Base-by-base conservation (phyloP, 2,888 invertebrate species). In the Cloeon dipterum region DNA sequence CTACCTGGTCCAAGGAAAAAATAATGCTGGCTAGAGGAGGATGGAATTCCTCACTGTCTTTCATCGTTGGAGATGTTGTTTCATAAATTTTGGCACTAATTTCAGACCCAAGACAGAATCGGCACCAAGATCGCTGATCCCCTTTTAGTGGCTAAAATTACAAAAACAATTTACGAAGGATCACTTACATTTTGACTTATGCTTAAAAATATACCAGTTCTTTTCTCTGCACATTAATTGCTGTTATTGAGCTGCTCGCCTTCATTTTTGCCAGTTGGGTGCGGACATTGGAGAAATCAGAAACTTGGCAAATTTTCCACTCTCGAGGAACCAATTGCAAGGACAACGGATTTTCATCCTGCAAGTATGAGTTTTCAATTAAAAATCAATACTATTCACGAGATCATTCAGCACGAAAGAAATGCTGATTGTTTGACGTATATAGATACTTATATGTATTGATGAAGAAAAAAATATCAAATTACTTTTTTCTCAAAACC, bases 251-350 rank as follows among this genome's bases (percentile, higher is more conserved):
- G n/a, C n/a, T n/a, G n/a, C n/a, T n/a, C n/a, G n/a, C n/a, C n/a
- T n/a, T n/a, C 7, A 55, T 21, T 36, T 48, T 47, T 3, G 50
- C 47, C 38, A 69, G 49, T 37, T 67, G 65, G 50, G 66, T 56
- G 47, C 74, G 61, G 3, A 71, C 50, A 29, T 66, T 56, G 5
- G 69, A 68, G 53, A 79, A 79, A 46, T 76, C 66, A 7, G 68
- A 62, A 2, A 75, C 57, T 54, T 76, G 74, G 40, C 63, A 56
- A 40, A 66, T 61, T 54, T 77, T 75, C 77, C 79, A 79, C 47
- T 70, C 65, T 32, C 51, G 37, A 2, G 59, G n/a, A n/a, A n/a
- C n/a, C n/a, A n/a, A n/a, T n/a, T n/a, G n/a, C n/a, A n/a, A n/a
- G n/a, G 21, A 21, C 21, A 21, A 21, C 10, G 21, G 8, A 21